A percentile compares a stretch with the other conserved stretches of the same genome.
phyloP scores from a whole-genome alignment of 2,113 vertebrate species.

The Athene cunicularia region DNA sequence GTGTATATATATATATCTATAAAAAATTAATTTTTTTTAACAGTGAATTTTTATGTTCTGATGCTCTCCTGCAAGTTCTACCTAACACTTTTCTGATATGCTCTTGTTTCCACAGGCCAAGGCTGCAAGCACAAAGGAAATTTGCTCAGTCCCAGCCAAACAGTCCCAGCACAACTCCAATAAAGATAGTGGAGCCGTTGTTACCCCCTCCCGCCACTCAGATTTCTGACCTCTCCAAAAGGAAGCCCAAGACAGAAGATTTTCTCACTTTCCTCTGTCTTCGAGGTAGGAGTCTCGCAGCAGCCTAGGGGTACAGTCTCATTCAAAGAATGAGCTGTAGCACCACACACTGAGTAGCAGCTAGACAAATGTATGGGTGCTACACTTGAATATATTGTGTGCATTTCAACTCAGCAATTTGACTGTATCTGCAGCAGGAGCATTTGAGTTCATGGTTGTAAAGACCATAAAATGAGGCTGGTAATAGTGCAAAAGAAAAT shows the following conservation, averaged over 20 bases:
- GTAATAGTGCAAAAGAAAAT: background rate
- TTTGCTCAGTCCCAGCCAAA: constrained; percentile 99
- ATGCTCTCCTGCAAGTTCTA: background rate
- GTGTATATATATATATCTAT: no score
- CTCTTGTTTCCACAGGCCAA: constrained; percentile 82
- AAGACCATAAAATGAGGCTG: background rate
- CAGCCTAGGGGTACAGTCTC: background rate
- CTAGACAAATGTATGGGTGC: background rate
- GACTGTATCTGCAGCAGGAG: background rate
- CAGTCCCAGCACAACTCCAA: constrained; percentile 97
- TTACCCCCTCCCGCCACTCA: constrained; percentile 88
- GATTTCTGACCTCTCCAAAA: constrained; percentile 95
- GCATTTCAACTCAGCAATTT: background rate
- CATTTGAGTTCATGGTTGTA: background rate
- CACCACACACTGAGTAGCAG: rapidly evolving
- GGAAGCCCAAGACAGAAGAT: constrained; percentile 99
- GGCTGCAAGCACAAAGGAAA: constrained; percentile 99
- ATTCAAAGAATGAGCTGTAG: background rate
- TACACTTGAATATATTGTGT: background rate
- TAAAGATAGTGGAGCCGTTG: constrained; percentile 92
- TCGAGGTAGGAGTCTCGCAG: constrained; percentile 82
- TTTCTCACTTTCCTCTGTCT: constrained; percentile 99
- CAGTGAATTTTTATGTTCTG: background rate
- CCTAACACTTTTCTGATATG: background rate
- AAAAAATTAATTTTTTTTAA: no score